Percentiles rank a stretch among this genome's conserved stretches.
These are phyloP conservation scores for Andrena trimmerana DNA, from an alignment of 2,888 invertebrate genomes.

Conservation along the genomic window DNA sequence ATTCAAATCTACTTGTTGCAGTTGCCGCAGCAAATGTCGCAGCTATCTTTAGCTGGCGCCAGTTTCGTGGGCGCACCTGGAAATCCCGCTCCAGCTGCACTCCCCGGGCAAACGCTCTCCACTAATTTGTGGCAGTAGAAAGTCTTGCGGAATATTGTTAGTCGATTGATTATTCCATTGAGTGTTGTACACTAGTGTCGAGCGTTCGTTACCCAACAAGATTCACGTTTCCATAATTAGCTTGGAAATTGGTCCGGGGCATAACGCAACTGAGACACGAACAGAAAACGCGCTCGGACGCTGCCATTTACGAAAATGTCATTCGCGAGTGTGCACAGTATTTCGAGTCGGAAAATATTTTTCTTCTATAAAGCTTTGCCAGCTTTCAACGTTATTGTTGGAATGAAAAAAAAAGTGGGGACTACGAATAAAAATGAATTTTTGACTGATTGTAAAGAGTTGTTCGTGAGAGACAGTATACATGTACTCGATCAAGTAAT, in stretches of 20 bases:
- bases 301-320: constrained; percentile 49
- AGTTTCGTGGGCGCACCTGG: constrained; percentile 75
- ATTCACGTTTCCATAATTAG: constrained; percentile 59
- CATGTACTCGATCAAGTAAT: constrained; percentile 56
- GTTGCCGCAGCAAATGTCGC: constrained; percentile 86
- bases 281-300: constrained; percentile 46
- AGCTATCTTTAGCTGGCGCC: constrained; percentile 84
- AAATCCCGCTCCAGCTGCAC: constrained; percentile 73
- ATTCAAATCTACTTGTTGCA: constrained; percentile 60
- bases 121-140: constrained; percentile 84
- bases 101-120: constrained; percentile 83
- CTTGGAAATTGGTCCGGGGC: constrained; percentile 56
- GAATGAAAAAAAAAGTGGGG: constrained; percentile 31
- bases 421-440: constrained; percentile 59
- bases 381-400: constrained; percentile 64
- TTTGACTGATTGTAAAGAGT: constrained; percentile 66
- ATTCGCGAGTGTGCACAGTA: constrained; percentile 56
- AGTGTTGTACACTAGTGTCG: constrained; percentile 75
- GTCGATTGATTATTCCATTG: constrained; percentile 76
- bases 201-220: constrained; percentile 61
- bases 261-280: constrained; percentile 51
- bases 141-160: constrained; percentile 68
- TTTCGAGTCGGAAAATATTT: constrained; percentile 62
- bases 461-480: constrained; percentile 62
- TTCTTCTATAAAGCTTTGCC: constrained; percentile 57